phyloP scores from a whole-genome alignment of 2,797 vertebrate species.

The Galagoides demidoff region DNA sequence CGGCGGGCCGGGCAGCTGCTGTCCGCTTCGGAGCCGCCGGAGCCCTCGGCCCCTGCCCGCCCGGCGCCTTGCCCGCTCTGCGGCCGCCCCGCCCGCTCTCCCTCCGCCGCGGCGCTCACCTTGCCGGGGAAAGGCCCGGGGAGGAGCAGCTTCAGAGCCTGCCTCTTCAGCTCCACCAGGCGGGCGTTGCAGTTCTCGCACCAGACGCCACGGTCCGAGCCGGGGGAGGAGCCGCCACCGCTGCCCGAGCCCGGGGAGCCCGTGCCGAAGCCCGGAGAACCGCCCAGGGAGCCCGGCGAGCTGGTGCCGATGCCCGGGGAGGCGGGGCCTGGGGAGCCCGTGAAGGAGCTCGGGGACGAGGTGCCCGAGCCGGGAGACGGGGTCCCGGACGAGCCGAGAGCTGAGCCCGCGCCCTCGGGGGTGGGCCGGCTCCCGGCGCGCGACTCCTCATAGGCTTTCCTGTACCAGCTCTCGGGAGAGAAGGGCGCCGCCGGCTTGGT shows the following conservation, averaged over 20 bases:
- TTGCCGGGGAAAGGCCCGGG: constrained; percentile 93
- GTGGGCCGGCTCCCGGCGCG: constrained; percentile 90
- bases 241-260: constrained; percentile 88
- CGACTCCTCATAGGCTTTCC: constrained; percentile 95
- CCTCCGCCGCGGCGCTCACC: constrained; percentile 86
- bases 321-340: constrained; percentile 94
- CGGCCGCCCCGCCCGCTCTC: background rate
- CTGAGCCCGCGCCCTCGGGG: constrained; percentile 93
- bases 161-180: constrained; percentile 95
- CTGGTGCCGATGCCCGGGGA: constrained; percentile 96
- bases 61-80: background rate
- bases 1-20: background rate
- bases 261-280: constrained; percentile 93
- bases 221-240: constrained; percentile 92
- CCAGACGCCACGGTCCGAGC: constrained; percentile 91
- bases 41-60: background rate
- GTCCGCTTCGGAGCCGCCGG: background rate
- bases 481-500: constrained; percentile 94
- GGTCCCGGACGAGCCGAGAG: constrained; percentile 90
- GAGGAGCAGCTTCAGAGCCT: constrained; percentile 94
- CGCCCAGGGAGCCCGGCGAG: constrained; percentile 94
- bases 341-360: constrained; percentile 96
- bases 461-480: constrained; percentile 97
- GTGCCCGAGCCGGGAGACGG: constrained; percentile 92
- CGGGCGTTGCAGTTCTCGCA: constrained; percentile 96